A percentile compares a stretch with the other conserved stretches of the same genome.
These are phyloP conservation scores for Willisornis vidua DNA, from an alignment of 2,113 vertebrate genomes.

Conservation along the genomic window DNA sequence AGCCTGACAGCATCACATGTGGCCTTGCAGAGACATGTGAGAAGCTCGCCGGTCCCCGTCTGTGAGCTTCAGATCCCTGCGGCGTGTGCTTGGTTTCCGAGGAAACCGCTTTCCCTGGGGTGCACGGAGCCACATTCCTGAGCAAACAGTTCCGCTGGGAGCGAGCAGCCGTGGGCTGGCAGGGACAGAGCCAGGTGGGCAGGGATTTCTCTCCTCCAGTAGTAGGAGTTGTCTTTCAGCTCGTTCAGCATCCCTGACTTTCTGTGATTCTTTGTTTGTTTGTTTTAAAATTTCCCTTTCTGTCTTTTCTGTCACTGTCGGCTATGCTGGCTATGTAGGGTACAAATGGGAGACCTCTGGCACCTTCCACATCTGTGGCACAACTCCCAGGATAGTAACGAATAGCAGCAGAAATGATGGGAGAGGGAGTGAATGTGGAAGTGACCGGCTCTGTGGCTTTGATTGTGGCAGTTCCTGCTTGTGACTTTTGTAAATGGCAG, in stretches of 20 bases:
- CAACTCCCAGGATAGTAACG: not conserved
- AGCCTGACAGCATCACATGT: rapidly evolving
- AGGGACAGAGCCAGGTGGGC: not conserved
- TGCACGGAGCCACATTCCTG: rapidly evolving
- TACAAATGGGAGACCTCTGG: not conserved
- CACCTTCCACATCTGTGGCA: not conserved
- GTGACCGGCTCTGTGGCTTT: not conserved
- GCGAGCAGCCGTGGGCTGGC: not conserved
- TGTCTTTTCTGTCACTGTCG: not conserved
- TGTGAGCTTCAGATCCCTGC: rapidly evolving
- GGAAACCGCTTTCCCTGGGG: not conserved
- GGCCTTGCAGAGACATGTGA: not conserved
- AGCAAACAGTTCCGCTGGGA: rapidly evolving
- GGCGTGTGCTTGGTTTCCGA: rapidly evolving
- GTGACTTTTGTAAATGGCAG: not conserved
- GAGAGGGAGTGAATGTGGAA: not conserved
- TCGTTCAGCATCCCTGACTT: not conserved
- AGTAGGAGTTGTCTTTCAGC: not conserved
- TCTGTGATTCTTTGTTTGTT: rapidly evolving
- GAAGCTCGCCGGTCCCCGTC: not conserved
- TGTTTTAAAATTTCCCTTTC: not conserved
- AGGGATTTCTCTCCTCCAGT: not conserved
- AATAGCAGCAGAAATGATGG: not conserved
- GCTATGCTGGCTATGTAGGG: not conserved
- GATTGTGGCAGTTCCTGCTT: not conserved